Evolutionary conservation across 2,888 invertebrate species (phyloP).

Genomic region (Choreutis nemorana): DNA sequence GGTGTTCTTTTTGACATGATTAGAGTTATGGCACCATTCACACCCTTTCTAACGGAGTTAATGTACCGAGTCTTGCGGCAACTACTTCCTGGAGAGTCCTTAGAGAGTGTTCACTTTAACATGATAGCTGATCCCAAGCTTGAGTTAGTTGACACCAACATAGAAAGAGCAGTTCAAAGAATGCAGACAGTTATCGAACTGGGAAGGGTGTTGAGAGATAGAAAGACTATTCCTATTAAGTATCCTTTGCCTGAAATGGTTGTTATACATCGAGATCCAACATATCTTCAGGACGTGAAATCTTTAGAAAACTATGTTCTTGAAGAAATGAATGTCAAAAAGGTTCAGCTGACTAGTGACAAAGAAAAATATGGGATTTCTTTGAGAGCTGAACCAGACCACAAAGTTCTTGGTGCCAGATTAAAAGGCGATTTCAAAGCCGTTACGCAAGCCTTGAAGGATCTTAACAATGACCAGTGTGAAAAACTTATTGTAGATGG

Average conservation of each 20-base stretch:
- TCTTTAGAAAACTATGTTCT: slow-evolving; percentile 85
- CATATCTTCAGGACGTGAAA: slow-evolving; percentile 79
- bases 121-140: slow-evolving; percentile 82
- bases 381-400: slow-evolving; percentile 93
- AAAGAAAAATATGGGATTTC: slow-evolving; percentile 92
- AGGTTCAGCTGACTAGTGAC: slow-evolving; percentile 84
- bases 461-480: slow-evolving; percentile 79
- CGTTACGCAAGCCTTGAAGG: slow-evolving; percentile 82
- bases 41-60: slow-evolving; percentile 94
- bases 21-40: slow-evolving; percentile 96
- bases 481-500: slow-evolving; percentile 77
- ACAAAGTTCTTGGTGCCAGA: slow-evolving; percentile 87
- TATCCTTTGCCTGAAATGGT: slow-evolving; percentile 96
- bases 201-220: slow-evolving; percentile 90
- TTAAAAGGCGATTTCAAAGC: slow-evolving; percentile 91
- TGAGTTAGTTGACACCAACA: slow-evolving; percentile 79
- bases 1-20: slow-evolving; percentile 89
- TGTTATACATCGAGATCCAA: slow-evolving; percentile 87
- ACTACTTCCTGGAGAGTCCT: slow-evolving; percentile 61
- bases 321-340: slow-evolving; percentile 92
- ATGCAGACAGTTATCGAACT: slow-evolving; percentile 97
- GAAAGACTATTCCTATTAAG: slow-evolving; percentile 93
- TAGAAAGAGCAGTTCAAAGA: slow-evolving; percentile 87
- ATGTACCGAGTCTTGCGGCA: slow-evolving; percentile 90
- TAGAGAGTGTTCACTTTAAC: slow-evolving; percentile 89